Base-by-base conservation (phyloP, 2,888 invertebrate species). In the Biston betularia region DNA sequence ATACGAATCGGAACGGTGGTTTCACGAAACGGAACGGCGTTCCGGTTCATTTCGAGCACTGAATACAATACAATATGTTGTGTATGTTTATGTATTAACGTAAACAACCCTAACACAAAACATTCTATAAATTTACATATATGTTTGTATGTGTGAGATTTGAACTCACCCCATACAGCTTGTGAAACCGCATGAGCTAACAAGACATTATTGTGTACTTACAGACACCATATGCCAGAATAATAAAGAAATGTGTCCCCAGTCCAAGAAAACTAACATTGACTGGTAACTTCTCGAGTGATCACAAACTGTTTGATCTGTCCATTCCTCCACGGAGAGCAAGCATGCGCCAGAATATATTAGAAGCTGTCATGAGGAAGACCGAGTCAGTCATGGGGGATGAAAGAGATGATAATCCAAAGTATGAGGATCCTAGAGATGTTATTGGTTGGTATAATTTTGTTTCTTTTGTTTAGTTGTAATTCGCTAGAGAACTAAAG, bases 361-460 rank as follows among this genome's bases (percentile, higher is more conserved):
- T 90, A 49, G 84, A 89, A 33, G 79, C 86, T 6, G 90, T 92
- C 0, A 77, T 85, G 58, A 88, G 79, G 74, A 89, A 80, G 69
- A 89, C 90, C 0, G 89, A 89, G 65, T 80, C 85, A 0, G 78
- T 79, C 53, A 84, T 89, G 65, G 65, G 38, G 7, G 65, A 66
- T 6, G 75, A 77, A 35, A 74, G 75, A 48, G 83, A 84, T 70
- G 86, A 86, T 34, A 90, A 91, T 72, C 87, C 88, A 0, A 70
- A 88, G 77, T 93, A 93, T 79, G 93, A 93, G 62, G 93, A 93
- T 74, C 93, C 93, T 1, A 86, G 82, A 70, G 93, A 93, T 84
- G 83, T 92, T 66, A 86, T 92, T 70, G 89, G 92, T 90, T 76
- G 69, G 78, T 58, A 53, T 66, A 14, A 15, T 10, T 33, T 10